Conservation (phyloP, 1,140 invertebrate species). For the Holotrichia oblita region DNA sequence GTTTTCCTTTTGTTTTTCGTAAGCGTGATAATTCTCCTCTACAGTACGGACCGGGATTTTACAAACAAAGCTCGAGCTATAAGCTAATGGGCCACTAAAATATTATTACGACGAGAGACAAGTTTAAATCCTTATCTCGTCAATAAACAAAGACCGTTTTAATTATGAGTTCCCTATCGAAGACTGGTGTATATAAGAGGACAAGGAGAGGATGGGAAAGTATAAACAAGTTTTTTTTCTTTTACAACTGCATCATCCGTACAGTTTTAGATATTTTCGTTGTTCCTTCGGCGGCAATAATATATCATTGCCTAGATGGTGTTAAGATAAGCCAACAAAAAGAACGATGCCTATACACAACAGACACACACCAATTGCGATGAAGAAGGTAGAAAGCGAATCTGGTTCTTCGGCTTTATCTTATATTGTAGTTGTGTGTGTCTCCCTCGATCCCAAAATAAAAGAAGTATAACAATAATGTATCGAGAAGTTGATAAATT, state of each 20-base stretch:
- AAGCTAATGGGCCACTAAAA: conserved; percentile 39
- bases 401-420: not conserved
- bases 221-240: conserved; percentile 46
- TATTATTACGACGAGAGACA: conserved; percentile 5
- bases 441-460: not conserved
- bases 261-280: conserved; percentile 47
- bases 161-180: conserved; percentile 49
- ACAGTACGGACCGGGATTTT: not conserved
- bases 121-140: conserved; percentile 49
- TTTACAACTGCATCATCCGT: conserved; percentile 47
- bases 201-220: conserved; percentile 37
- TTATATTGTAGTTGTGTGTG: not conserved
- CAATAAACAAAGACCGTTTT: conserved; percentile 52
- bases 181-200: not conserved
- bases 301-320: conserved; percentile 50
- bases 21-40: not conserved
- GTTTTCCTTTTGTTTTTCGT: not conserved
- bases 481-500: conserved; percentile 13
- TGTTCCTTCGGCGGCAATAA: conserved; percentile 43
- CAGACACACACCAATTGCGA: conserved; percentile 13
- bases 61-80: conserved; percentile 36
- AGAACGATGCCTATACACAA: conserved; percentile 1
- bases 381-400: conserved; percentile 13
- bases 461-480: not conserved
- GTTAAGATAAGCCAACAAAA: conserved; percentile 46